A percentile compares a stretch with the other conserved stretches of the same genome.
These are phyloP conservation scores for Elephas maximus DNA, from an alignment of 2,113 vertebrate genomes.

Conservation along the genomic window DNA sequence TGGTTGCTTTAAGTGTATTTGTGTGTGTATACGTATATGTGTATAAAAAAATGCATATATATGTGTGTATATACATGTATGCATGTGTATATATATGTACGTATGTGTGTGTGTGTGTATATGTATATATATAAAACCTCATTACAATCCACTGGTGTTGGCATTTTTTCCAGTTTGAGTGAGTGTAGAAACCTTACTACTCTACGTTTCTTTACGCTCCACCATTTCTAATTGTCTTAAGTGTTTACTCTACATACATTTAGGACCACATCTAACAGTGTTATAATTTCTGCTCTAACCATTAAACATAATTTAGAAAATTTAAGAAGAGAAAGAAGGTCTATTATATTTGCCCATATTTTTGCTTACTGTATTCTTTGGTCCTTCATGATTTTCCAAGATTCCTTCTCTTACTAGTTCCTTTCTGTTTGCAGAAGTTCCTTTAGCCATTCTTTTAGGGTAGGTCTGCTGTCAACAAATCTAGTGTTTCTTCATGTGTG, in stretches of 20 bases:
- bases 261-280: background rate
- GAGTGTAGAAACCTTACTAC: background rate
- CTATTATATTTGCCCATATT: background rate
- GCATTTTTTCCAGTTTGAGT: background rate
- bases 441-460: background rate
- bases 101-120: background rate
- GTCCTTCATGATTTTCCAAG: conserved; percentile 10
- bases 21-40: too few species aligned
- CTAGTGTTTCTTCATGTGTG: background rate
- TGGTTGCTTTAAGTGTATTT: background rate
- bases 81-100: background rate
- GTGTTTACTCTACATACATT: conserved; percentile 3
- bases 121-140: background rate
- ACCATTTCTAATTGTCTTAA: background rate
- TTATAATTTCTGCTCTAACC: background rate
- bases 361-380: background rate
- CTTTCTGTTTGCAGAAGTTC: conserved; percentile 13
- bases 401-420: background rate
- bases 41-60: too few species aligned
- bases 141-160: background rate
- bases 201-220: background rate
- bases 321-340: background rate
- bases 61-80: background rate
- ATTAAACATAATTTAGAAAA: conserved; percentile 15
- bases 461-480: background rate